Conservation (phyloP, 2,797 vertebrate species). For the Nothura maculosa region DNA sequence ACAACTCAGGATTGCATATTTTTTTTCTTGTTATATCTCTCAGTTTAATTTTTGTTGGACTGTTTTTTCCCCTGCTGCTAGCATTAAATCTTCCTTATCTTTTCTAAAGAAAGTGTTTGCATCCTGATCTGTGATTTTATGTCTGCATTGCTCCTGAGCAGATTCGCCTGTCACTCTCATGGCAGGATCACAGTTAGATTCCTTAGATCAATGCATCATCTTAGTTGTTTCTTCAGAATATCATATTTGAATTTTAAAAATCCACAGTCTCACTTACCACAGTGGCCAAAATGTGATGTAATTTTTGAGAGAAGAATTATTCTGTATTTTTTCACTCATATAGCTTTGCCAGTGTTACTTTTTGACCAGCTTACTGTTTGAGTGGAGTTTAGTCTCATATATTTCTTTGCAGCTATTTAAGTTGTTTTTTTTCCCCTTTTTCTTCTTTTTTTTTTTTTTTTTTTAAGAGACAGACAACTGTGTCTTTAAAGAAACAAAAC, state of each 20-base stretch:
- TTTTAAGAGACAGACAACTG: slow-evolving; percentile 3
- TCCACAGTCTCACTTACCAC: not conserved
- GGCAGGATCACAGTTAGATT: not conserved
- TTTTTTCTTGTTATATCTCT: not conserved
- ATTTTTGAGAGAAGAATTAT: slow-evolving; percentile 26
- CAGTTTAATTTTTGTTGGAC: slow-evolving; percentile 33
- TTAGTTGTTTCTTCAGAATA: slow-evolving; percentile 43
- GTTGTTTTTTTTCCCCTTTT: not conserved
- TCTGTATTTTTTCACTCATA: not conserved
- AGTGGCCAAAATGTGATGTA: slow-evolving; percentile 34
- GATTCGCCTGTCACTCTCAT: not conserved
- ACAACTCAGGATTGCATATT: not conserved
- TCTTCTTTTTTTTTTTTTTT: not conserved
- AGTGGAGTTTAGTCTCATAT: not conserved
- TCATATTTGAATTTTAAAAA: slow-evolving; percentile 62
- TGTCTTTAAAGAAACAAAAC: slow-evolving; percentile 65
- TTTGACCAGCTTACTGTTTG: slow-evolving; percentile 9
- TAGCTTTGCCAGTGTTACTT: not conserved
- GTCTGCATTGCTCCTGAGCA: not conserved
- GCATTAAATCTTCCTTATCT: slow-evolving; percentile 10
- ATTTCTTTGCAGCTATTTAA: slow-evolving; percentile 35
- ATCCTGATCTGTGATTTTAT: not conserved
- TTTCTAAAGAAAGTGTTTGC: slow-evolving; percentile 6
- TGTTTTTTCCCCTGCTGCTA: not conserved
- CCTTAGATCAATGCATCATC: slow-evolving; percentile 43